phyloP scores from a whole-genome alignment of 2,888 invertebrate genomes.

The Glaucopsyche alexis region DNA sequence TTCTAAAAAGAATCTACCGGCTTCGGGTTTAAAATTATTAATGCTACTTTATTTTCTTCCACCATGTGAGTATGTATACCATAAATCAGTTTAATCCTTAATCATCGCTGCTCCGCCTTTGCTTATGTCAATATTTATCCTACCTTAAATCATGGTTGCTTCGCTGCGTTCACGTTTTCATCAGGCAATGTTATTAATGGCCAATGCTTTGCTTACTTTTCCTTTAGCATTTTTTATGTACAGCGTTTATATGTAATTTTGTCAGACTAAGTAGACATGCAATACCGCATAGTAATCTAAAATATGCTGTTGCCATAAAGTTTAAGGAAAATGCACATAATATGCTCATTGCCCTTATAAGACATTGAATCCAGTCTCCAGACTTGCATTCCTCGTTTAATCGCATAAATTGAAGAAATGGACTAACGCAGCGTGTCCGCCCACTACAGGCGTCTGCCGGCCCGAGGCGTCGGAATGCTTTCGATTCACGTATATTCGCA shows the following conservation, averaged over 20 bases:
- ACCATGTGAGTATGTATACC: conserved; percentile 1
- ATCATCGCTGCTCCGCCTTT: not conserved
- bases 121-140: conserved; percentile 8
- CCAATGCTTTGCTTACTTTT: not conserved
- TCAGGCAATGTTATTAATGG: not conserved
- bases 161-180: not conserved
- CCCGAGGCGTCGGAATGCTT: conserved; percentile 46
- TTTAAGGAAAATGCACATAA: not conserved
- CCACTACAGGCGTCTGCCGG: conserved; percentile 50
- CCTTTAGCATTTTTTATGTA: not conserved
- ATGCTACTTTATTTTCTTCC: not conserved
- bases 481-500: conserved; percentile 6
- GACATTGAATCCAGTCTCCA: conserved; percentile 16
- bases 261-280: no score
- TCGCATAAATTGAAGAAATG: conserved; percentile 57
- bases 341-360: not conserved
- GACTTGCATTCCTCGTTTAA: conserved; percentile 20
- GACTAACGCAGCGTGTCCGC: conserved; percentile 58
- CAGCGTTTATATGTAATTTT: no score
- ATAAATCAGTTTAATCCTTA: conserved; percentile 1
- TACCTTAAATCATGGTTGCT: conserved; percentile 1
- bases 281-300: not conserved
- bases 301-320: not conserved
- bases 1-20: not conserved
- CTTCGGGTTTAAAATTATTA: not conserved